A percentile compares a stretch with the other conserved stretches of the same genome.
Evolutionary conservation across 2,888 invertebrate species (phyloP).

Genomic region (Plusia festucae): DNA sequence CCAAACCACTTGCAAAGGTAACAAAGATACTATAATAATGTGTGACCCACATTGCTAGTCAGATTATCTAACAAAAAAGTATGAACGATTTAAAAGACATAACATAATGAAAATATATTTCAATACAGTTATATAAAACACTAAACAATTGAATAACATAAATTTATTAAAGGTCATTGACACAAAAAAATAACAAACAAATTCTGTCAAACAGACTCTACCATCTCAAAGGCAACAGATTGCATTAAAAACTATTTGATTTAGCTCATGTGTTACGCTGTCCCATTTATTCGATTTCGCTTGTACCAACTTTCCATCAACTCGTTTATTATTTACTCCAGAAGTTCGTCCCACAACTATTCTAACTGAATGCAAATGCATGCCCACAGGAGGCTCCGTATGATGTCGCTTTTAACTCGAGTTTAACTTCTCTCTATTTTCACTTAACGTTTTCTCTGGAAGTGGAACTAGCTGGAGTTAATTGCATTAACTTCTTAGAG

Average conservation of each 20-base stretch:
- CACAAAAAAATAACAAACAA: too few species aligned
- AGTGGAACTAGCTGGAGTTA: constrained; percentile 3
- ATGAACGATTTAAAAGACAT: too few species aligned
- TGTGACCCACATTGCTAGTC: too few species aligned
- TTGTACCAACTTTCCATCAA: background rate
- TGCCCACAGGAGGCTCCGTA: background rate
- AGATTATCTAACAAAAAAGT: too few species aligned
- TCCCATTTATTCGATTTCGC: background rate
- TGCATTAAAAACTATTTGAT: background rate
- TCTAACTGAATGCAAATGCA: constrained; percentile 8
- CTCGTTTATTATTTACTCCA: constrained; percentile 1
- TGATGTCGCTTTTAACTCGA: constrained; percentile 6
- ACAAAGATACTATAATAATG: too few species aligned
- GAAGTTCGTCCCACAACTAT: constrained; percentile 1
- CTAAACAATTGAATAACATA: too few species aligned
- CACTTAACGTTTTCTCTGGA: constrained; percentile 6
- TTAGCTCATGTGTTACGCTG: background rate
- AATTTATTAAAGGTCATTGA: too few species aligned
- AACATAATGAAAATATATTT: too few species aligned
- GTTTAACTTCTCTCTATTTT: constrained; percentile 5
- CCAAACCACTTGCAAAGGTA: too few species aligned
- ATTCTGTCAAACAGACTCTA: too few species aligned
- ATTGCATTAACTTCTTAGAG: background rate
- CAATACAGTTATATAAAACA: too few species aligned
- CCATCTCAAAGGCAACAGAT: background rate